These are phyloP conservation scores for Potamarius usumacintae DNA, from an alignment of 2,113 vertebrate species.

Conservation along the genomic window DNA sequence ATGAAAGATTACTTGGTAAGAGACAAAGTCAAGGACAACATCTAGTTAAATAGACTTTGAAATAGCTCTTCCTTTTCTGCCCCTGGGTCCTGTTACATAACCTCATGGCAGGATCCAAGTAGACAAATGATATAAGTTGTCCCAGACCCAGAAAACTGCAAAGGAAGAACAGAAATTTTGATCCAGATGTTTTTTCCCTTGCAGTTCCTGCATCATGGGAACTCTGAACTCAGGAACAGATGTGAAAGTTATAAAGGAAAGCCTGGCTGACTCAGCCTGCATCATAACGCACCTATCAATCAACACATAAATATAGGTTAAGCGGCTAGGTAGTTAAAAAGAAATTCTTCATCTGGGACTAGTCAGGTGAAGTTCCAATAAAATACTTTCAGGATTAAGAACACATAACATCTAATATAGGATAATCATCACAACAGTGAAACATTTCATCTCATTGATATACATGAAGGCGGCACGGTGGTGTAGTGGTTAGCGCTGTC, in stretches of 20 bases:
- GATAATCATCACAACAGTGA: neutral
- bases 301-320: neutral
- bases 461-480: too few species aligned
- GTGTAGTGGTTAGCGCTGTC: too few species aligned
- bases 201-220: slow-evolving; percentile 35
- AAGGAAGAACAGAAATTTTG: neutral
- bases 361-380: neutral
- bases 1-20: neutral
- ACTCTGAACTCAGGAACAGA: slow-evolving; percentile 35
- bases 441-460: neutral
- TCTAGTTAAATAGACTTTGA: slow-evolving; percentile 29
- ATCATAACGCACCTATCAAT: neutral
- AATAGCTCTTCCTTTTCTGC: slow-evolving; percentile 16
- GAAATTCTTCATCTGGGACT: neutral
- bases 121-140: neutral
- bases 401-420: neutral
- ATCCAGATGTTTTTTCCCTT: slow-evolving; percentile 26
- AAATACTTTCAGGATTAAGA: neutral
- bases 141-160: neutral
- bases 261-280: slow-evolving; percentile 5
- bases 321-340: neutral
- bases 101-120: neutral
- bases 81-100: slow-evolving; percentile 11
- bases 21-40: slow-evolving; percentile 14
- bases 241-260: slow-evolving; percentile 33